These are phyloP conservation scores for Anomalospiza imberbis DNA, from an alignment of 2,797 vertebrate species.

Conservation along the genomic window DNA sequence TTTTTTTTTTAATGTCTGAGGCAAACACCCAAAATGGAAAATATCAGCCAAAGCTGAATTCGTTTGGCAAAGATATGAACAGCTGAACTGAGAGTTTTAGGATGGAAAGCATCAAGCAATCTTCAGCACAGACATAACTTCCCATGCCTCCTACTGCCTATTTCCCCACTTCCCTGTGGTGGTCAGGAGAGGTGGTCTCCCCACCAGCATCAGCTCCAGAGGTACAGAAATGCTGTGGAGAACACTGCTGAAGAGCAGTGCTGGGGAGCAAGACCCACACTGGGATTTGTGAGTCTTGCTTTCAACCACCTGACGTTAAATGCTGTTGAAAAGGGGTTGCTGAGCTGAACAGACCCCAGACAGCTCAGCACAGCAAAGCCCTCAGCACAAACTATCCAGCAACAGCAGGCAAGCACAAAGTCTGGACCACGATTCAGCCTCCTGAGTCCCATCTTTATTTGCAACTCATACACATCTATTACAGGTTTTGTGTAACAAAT, in stretches of 20 bases:
- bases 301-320: neutral
- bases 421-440: neutral
- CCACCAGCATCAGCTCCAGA: neutral
- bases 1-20: conserved; percentile 28
- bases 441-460: neutral
- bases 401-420: neutral
- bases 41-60: conserved; percentile 61
- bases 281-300: neutral
- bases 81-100: conserved; percentile 25
- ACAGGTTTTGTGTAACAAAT: neutral
- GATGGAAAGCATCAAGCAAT: neutral
- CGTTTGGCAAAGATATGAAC: conserved; percentile 44
- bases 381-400: neutral
- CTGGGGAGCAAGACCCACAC: fast-evolving
- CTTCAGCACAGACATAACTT: neutral
- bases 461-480: neutral
- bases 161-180: fast-evolving
- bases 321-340: neutral
- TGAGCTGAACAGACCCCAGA: neutral
- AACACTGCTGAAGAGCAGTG: neutral
- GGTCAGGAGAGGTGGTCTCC: neutral
- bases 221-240: neutral
- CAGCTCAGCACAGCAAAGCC: neutral
- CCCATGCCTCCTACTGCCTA: neutral
- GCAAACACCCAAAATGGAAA: conserved; percentile 53